These are phyloP conservation scores for Geococcyx californianus DNA, from an alignment of 2,113 vertebrate genomes.

Conservation along the genomic window DNA sequence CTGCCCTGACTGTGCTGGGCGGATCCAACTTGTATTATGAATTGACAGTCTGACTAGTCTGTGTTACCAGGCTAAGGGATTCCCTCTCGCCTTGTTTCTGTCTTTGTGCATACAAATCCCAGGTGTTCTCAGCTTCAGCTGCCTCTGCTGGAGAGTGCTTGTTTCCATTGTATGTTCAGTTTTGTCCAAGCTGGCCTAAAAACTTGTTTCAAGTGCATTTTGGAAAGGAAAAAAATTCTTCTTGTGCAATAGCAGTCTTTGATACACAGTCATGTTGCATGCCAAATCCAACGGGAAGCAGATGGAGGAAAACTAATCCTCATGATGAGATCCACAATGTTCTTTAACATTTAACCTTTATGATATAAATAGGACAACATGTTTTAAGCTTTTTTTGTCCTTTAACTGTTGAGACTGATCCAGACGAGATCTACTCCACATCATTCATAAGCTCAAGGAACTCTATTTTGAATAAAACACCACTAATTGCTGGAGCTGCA, in stretches of 20 bases:
- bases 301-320: slow-evolving; percentile 25
- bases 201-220: neutral
- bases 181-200: neutral
- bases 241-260: neutral
- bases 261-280: neutral
- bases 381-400: neutral
- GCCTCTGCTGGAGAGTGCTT: neutral
- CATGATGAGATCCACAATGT: neutral
- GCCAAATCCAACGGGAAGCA: neutral
- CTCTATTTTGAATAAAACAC: neutral
- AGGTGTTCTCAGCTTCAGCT: neutral
- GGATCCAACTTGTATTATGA: accelerated
- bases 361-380: neutral
- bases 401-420: neutral
- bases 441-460: neutral
- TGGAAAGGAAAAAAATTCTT: neutral
- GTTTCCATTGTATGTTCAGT: accelerated
- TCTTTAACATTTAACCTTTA: slow-evolving; percentile 22
- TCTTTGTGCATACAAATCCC: neutral
- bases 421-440: neutral
- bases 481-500: neutral
- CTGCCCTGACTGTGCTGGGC: neutral
- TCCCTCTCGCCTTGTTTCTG: neutral
- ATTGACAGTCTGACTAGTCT: neutral
- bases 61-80: neutral